phyloP scores from a whole-genome alignment of 2,113 vertebrate genomes.

The Furnarius figulus region DNA sequence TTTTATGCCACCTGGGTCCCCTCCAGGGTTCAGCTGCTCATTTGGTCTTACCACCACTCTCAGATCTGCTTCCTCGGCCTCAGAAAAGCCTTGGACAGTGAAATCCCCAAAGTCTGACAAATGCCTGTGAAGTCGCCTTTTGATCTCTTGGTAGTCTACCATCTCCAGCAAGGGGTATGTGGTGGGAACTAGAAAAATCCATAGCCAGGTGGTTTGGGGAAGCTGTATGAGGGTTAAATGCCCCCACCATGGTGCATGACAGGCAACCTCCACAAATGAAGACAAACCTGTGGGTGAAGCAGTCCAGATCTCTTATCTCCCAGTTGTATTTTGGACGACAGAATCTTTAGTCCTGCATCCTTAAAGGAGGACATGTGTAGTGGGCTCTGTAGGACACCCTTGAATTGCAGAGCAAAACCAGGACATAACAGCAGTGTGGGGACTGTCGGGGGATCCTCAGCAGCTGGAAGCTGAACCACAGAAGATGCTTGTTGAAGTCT shows the following conservation, averaged over 20 bases:
- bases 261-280: background rate
- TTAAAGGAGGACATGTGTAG: background rate
- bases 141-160: background rate
- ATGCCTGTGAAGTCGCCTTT: background rate
- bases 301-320: background rate
- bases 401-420: background rate
- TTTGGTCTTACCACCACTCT: background rate
- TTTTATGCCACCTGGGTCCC: background rate
- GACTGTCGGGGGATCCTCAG: background rate
- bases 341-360: background rate
- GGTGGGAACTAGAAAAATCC: background rate
- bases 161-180: background rate
- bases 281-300: background rate
- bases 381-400: background rate
- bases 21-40: background rate
- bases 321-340: background rate
- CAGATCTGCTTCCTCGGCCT: background rate
- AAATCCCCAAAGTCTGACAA: background rate
- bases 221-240: background rate
- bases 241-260: rapidly evolving
- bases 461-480: background rate
- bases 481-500: background rate
- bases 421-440: rapidly evolving
- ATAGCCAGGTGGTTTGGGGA: background rate
- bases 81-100: background rate